Evolutionary conservation across 2,113 vertebrate species (phyloP), one percentile per base, ranked within the genome.

Genomic region (Saccopteryx leptura): DNA sequence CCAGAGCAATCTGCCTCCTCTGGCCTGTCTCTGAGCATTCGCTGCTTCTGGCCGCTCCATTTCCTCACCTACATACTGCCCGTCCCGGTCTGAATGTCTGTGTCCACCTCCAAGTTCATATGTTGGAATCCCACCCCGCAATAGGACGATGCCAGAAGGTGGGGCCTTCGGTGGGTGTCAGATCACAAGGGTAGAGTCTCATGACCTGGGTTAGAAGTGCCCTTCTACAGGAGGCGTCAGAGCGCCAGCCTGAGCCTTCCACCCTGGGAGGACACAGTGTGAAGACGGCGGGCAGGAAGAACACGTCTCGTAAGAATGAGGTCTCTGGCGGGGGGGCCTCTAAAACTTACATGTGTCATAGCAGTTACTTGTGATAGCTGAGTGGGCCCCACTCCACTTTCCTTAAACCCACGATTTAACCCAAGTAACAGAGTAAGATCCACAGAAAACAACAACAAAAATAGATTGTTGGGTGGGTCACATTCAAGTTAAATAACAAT

Each of bases 61-160:
- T 84, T 63, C 39, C 33, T 74, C 50, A n/a, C 50, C n/a, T 50
- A 1, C 4, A 28, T 2, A 6, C 8, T 12, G 24, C 19, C 21
- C 48, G 46, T 9, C 61, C 4, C 26, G 79, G 18, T 31, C 31
- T 90, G 9, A n/a, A 58, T 18, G 15, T 23, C 17, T 58, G 61
- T 46, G 13, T 26, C 39, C 39, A 39, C 13, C 21, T 52, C 50
- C 26, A 31, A 79, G 3, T 54, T 26, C 7, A 58, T 24, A 3
- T 24, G 24, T 28, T 90, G 54, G 26, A 85, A 46, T 48, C 23
- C 63, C 61, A 46, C 28, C 71, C 46, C 5, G 15, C 15, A 26
- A 3, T 3, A 23, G 0, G 19, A 54, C n/a, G 19, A 0, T 39
- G 13, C 46, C 19, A 39, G 61, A 28, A 39, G 18, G 4, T 63